A percentile compares a stretch with the other conserved stretches of the same genome.
Conservation (phyloP, 2,888 invertebrate genomes). For the Germaria angustata region DNA sequence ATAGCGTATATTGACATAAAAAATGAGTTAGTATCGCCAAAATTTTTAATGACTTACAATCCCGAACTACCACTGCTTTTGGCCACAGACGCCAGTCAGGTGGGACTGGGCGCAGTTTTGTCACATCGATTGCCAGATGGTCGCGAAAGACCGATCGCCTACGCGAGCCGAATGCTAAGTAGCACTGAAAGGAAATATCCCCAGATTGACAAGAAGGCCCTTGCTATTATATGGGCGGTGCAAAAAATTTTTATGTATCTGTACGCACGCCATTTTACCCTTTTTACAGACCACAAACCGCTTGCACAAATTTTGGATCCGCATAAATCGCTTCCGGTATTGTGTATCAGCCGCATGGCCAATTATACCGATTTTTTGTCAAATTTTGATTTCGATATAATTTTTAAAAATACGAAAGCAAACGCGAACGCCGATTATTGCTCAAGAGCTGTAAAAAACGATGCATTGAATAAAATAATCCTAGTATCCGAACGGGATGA, state of each 20-base stretch:
- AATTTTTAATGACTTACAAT: constrained; percentile 8
- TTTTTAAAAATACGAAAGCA: background rate
- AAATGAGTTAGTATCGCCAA: background rate
- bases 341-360: constrained; percentile 35
- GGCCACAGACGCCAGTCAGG: constrained; percentile 23
- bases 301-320: constrained; percentile 8
- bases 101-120: constrained; percentile 5
- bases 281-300: constrained; percentile 28
- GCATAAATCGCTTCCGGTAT: background rate
- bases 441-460: background rate
- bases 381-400: constrained; percentile 13
- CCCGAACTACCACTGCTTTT: constrained; percentile 23
- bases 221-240: constrained; percentile 26
- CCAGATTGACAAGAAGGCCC: constrained; percentile 20
- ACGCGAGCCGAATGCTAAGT: background rate
- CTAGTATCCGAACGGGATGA: background rate
- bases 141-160: constrained; percentile 24
- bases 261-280: constrained; percentile 15
- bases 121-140: constrained; percentile 20
- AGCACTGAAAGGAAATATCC: constrained; percentile 15
- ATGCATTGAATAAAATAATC: background rate
- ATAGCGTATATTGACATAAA: background rate
- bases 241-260: constrained; percentile 21
- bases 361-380: constrained; percentile 44
- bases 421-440: background rate